Evolutionary conservation across 2,888 invertebrate species (phyloP).

Genomic region (Rotaria sp.): DNA sequence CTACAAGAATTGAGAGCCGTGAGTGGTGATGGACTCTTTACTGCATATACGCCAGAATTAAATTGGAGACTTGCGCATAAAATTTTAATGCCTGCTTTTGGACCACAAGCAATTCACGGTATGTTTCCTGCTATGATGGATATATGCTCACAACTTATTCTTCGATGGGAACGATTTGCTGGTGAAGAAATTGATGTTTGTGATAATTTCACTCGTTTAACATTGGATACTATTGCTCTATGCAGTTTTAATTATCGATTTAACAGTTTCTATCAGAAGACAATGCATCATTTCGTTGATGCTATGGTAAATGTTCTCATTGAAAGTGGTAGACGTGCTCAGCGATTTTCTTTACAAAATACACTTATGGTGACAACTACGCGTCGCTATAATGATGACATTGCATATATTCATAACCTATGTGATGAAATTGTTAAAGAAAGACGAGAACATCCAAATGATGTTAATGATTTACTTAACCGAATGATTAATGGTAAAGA

Average conservation of each 20-base stretch:
- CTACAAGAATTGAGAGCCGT: not conserved
- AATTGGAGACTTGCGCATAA: not conserved
- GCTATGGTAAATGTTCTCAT: not conserved
- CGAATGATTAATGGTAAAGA: conserved; percentile 3
- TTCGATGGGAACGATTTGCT: not conserved
- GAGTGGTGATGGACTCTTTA: not conserved
- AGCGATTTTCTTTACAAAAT: not conserved
- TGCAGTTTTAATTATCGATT: not conserved
- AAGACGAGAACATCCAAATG: not conserved
- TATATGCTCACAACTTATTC: not conserved
- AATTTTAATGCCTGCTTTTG: not conserved
- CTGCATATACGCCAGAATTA: not conserved
- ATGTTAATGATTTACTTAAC: not conserved
- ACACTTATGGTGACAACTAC: not conserved
- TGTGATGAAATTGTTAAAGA: not conserved
- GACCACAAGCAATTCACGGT: not conserved
- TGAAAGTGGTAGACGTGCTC: not conserved
- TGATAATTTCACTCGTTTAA: not conserved
- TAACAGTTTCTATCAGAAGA: not conserved
- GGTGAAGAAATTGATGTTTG: not conserved
- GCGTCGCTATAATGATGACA: not conserved
- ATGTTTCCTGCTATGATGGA: not conserved
- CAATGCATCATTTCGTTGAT: conserved; percentile 2
- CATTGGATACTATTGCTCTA: not conserved
- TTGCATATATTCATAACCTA: not conserved